These are phyloP conservation scores for Catamblyrhynchus diadema DNA, from an alignment of 2,797 vertebrate genomes.

Conservation along the genomic window DNA sequence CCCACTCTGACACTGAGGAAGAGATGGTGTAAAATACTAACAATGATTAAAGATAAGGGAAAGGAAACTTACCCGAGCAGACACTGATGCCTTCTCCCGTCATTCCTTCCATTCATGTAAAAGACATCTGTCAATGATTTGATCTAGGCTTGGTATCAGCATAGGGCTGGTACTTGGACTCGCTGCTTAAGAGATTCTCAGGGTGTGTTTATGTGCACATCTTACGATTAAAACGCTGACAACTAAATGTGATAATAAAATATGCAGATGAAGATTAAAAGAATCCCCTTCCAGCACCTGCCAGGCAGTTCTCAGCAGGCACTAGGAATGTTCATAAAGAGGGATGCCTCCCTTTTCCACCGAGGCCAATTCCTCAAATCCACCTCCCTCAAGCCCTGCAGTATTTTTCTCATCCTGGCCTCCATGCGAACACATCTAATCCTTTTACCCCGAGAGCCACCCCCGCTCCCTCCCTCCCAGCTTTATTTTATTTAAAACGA, in stretches of 20 bases:
- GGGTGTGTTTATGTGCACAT: neutral
- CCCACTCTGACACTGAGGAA: neutral
- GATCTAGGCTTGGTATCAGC: neutral
- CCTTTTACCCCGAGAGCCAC: neutral
- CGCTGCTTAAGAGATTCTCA: neutral
- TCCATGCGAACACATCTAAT: neutral
- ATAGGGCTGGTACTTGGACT: neutral
- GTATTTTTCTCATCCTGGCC: neutral
- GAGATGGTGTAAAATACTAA: neutral
- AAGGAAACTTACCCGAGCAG: conserved; percentile 59
- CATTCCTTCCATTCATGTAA: conserved; percentile 23
- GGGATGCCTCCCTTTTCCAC: neutral
- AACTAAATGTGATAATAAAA: neutral
- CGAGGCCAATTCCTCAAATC: neutral
- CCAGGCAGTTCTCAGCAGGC: neutral
- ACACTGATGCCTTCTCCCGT: neutral
- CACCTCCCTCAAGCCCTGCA: neutral
- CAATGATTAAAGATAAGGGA: neutral
- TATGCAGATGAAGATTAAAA: neutral
- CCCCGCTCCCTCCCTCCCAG: neutral
- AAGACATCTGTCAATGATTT: conserved; percentile 15
- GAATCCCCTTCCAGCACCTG: neutral
- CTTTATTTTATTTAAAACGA: conserved; percentile 40
- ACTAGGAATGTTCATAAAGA: neutral
- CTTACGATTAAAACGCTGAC: neutral